Evolutionary conservation across 2,113 vertebrate genomes (phyloP).

Genomic region (Anhinga anhinga): DNA sequence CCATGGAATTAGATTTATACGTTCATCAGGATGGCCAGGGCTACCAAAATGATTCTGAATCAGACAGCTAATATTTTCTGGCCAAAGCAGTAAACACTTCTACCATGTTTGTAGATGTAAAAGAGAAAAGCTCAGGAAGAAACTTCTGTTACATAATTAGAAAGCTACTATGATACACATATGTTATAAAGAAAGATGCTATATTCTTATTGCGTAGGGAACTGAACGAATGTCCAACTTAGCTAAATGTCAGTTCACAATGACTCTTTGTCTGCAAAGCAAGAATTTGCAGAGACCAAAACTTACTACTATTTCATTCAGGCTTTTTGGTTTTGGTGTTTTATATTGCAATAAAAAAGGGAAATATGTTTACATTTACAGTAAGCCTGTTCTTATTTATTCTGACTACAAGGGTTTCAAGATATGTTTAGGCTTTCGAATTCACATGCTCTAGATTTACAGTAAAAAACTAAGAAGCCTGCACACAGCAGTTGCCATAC

Average conservation of each 20-base stretch:
- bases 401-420: not conserved
- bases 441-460: conserved; percentile 11
- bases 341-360: not conserved
- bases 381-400: not conserved
- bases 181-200: not conserved
- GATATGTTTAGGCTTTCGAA: not conserved
- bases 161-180: not conserved
- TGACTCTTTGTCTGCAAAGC: conserved; percentile 55
- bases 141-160: not conserved
- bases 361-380: not conserved
- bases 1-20: not conserved
- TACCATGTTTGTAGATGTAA: not conserved
- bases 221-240: conserved; percentile 36
- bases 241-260: conserved; percentile 67
- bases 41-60: not conserved
- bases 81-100: not conserved
- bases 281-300: not conserved
- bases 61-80: not conserved
- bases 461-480: not conserved
- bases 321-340: not conserved
- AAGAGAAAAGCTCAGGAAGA: not conserved
- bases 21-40: not conserved
- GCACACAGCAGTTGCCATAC: conserved; percentile 36
- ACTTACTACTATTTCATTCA: conserved; percentile 50
- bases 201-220: conserved; percentile 3